phyloP scores from a whole-genome alignment of 2,113 vertebrate genomes.

The Zosterops pallidus region DNA sequence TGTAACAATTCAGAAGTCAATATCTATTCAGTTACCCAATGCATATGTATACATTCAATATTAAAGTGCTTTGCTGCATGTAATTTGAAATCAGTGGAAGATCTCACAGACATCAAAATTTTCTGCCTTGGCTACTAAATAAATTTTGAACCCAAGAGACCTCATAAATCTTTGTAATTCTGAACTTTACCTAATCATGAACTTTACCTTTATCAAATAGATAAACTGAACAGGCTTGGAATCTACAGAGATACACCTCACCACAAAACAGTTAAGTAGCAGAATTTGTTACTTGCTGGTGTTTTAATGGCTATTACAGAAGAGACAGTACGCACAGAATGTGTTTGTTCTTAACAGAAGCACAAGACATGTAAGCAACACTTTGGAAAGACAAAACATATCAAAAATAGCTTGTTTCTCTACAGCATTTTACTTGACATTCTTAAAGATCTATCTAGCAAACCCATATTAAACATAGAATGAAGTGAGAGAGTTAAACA shows the following conservation, averaged over 20 bases:
- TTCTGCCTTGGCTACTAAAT: neutral
- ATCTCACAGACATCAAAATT: neutral
- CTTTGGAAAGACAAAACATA: neutral
- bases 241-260: neutral
- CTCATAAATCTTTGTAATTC: neutral
- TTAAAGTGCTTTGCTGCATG: neutral
- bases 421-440: fast-evolving
- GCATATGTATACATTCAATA: neutral
- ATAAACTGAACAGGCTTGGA: neutral
- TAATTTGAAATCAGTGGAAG: neutral
- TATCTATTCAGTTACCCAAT: neutral
- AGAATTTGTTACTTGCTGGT: neutral
- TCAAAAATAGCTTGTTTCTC: neutral
- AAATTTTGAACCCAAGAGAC: neutral
- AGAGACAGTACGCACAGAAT: neutral
- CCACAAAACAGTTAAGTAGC: neutral
- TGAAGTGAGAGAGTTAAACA: neutral
- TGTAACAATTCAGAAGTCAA: neutral
- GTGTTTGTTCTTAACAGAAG: neutral
- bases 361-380: neutral
- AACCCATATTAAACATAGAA: slow-evolving; percentile 10
- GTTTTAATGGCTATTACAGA: neutral
- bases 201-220: neutral
- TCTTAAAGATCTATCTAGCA: neutral
- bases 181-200: neutral